Base-by-base conservation (phyloP, 2,113 vertebrate genomes). In the Malurus melanocephalus region DNA sequence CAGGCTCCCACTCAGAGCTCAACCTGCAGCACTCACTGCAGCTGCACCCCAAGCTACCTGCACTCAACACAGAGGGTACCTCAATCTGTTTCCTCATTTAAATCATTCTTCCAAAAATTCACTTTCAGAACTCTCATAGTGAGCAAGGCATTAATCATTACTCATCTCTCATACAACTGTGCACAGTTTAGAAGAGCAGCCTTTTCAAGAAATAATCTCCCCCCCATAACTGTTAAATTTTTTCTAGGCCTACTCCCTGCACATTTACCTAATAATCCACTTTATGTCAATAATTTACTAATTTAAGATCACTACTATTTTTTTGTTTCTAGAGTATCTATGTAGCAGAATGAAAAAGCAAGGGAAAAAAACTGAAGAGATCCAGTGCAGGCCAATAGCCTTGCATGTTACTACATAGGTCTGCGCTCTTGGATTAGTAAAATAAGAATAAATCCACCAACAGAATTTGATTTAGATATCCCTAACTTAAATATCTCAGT, bases 41-140 rank as follows among this genome's bases (percentile, higher is more conserved):
- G 49, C 43, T 43, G 32, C 6, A 64, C 15, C 12, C 9, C 0
- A 0, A 71, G 35, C 3, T 35, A 32, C 32, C 11, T 23, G 18
- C 33, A 33, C 28, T 45, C 35, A 72, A 27, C 18, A 43, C 0
- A 33, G 2, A 74, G 14, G 1, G 15, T 20, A 87, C 7, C 11
- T 18, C 2, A 59, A 43, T 40, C 42, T 66, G 27, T 16, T 32
- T 8, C 46, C 11, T 43, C 23, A 28, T 59, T 79, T 68, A 87
- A 86, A 60, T 19, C 1, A 32, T 20, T 60, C 22, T n/a, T 72
- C 23, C 1, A 72, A 67, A 89, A 75, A 43, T 30, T 72, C 23
- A 52, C 20, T 85, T 57, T 16, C 42, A 79, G 55, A 88, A 73
- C 22, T 49, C 59, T 10, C 5, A 48, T 5, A 45, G 21, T 12